Conservation (phyloP, 2,113 vertebrate genomes). For the Perca flavescens region DNA sequence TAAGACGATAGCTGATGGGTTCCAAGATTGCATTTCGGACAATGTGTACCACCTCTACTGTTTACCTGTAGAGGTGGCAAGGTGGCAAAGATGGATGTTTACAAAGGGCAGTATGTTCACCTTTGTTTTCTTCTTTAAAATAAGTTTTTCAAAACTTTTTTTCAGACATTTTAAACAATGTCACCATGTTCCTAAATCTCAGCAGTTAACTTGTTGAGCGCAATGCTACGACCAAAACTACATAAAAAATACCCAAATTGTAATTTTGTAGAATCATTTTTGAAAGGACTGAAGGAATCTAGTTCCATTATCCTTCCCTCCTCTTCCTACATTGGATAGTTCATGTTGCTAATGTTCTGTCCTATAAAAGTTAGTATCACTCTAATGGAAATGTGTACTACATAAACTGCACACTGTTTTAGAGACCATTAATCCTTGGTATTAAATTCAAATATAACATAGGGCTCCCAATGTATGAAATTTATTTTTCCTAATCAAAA, state of each 20-base stretch:
- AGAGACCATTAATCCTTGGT: background rate
- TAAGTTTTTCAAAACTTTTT: background rate
- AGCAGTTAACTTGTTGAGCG: background rate
- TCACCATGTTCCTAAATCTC: background rate
- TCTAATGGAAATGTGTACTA: background rate
- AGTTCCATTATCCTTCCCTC: background rate
- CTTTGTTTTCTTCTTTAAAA: background rate
- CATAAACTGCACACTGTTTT: conserved; percentile 30
- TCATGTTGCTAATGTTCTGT: background rate
- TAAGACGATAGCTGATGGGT: too few relatives aligned
- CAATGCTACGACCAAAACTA: background rate
- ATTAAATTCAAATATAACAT: conserved; percentile 17
- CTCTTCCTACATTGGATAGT: background rate
- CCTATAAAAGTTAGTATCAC: background rate
- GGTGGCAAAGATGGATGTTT: background rate
- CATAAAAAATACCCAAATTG: background rate
- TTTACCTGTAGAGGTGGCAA: background rate
- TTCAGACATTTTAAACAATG: background rate
- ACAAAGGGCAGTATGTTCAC: background rate
- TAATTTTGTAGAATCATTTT: background rate
- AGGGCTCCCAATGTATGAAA: conserved; percentile 12
- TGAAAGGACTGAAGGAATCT: background rate
- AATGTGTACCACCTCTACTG: too few relatives aligned
- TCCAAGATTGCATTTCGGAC: too few relatives aligned
- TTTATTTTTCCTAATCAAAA: conserved; percentile 42